phyloP scores from a whole-genome alignment of 1,140 invertebrate genomes.

The Phortica variegata region DNA sequence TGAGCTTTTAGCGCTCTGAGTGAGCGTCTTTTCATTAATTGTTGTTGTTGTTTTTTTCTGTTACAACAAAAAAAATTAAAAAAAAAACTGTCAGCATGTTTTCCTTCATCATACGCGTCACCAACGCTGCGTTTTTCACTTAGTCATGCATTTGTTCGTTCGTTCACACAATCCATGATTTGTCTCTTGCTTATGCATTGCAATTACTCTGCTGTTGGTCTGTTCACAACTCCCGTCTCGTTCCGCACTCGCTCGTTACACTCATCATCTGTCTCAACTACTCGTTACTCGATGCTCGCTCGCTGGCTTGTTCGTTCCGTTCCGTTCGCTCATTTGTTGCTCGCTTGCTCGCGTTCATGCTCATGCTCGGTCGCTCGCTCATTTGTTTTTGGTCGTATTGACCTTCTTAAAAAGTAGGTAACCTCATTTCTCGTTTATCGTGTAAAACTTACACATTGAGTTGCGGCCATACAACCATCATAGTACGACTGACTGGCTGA shows the following conservation, averaged over 20 bases:
- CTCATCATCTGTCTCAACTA: not conserved
- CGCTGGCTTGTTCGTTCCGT: constrained; percentile 4
- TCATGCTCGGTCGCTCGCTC: constrained; percentile 27
- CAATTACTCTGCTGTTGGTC: too few relatives aligned
- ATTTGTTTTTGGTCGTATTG: constrained; percentile 54
- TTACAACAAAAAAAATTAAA: too few relatives aligned
- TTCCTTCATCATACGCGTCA: too few relatives aligned
- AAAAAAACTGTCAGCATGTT: too few relatives aligned
- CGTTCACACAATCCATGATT: too few relatives aligned
- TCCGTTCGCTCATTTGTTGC: constrained; percentile 2
- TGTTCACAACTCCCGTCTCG: constrained; percentile 10
- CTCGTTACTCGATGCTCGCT: constrained; percentile 4
- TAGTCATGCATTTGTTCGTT: too few relatives aligned
- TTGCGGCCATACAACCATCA: too few relatives aligned
- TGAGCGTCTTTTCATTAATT: too few relatives aligned
- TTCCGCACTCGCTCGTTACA: constrained; percentile 8
- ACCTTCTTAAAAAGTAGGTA: constrained; percentile 56
- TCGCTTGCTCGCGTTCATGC: constrained; percentile 3
- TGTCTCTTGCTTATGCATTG: constrained; percentile 13
- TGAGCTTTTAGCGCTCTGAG: constrained; percentile 39
- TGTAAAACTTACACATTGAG: constrained; percentile 49
- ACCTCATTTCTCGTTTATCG: constrained; percentile 56
- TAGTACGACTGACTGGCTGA: too few relatives aligned
- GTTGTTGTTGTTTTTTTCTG: too few relatives aligned
- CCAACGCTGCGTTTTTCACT: too few relatives aligned